Base-by-base conservation (phyloP, 1,140 invertebrate genomes). In the Chlorops oryzae region DNA sequence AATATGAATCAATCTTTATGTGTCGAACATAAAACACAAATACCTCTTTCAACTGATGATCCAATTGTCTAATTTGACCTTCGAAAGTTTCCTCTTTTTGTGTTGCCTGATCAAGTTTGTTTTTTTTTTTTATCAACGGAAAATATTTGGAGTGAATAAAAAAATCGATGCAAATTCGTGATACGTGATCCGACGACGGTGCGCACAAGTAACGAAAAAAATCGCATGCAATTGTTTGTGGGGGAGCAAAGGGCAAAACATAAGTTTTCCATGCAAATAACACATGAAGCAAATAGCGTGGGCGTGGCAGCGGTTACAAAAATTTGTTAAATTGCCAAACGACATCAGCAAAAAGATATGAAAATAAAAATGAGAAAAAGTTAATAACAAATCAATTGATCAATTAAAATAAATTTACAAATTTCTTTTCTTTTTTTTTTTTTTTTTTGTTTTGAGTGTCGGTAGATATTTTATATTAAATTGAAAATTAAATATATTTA, bases 41-140 rank as follows among this genome's bases (percentile, higher is more conserved):
- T 89, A 94, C 92, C 90, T 95, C 91, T 84, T 91, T 92, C 59
- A 97, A 84, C 76, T 92, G 86, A 73, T 85, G 83, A 73, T 90
- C 86, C 73, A 96, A 80, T 70, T 90, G 81, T 80, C 94, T 92
- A 63, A 96, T 91, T 77, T 93, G 91, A 69, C 85, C 84, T 74
- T 94, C 90, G 77, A 90, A 96, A 58, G 87, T 87, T 78, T 97
- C 94, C 81, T 98, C 95, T 78, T 93, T 90, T 79, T 95, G 90
- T 70, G 90, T 94, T 65, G 92, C 90, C 92, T 95, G 77, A 57
- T 67, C 59, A 67, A 39, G 41, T 47, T 55, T 56, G 58, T 53
- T 42, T 42, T 47, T 20, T 41, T 41, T 42, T 13, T 42, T 20
- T n/a, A n/a, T n/a, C n/a, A n/a, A n/a, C n/a, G n/a, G n/a, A n/a